Conservation (phyloP, 2,888 invertebrate genomes). For the Drosophila mulleri region DNA sequence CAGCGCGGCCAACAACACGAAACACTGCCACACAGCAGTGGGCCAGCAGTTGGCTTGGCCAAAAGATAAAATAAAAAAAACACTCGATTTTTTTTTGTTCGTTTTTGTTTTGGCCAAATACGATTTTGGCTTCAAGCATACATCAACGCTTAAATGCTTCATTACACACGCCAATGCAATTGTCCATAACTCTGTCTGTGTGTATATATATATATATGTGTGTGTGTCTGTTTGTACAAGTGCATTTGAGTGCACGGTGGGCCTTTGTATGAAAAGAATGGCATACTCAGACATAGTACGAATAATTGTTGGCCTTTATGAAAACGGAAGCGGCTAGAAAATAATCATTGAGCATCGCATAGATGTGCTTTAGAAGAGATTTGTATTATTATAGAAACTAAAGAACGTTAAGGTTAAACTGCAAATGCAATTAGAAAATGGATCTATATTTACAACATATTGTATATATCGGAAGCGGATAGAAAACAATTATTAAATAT, state of each 20-base stretch:
- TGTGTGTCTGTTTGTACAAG: constrained; percentile 28
- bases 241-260: constrained; percentile 33
- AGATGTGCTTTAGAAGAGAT: not conserved
- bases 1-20: constrained; percentile 47
- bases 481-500: not conserved
- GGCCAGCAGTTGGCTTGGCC: constrained; percentile 37
- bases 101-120: constrained; percentile 48
- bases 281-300: constrained; percentile 1
- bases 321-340: constrained; percentile 27
- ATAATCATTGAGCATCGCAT: not conserved
- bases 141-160: constrained; percentile 67
- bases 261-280: constrained; percentile 16
- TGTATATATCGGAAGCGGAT: not conserved
- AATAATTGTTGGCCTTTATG: constrained; percentile 11
- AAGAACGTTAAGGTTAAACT: not conserved
- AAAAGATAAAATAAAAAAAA: constrained; percentile 18
- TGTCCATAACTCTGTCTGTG: not conserved
- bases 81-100: constrained; percentile 1
- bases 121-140: constrained; percentile 57
- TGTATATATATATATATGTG: constrained; percentile 7
- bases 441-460: not conserved
- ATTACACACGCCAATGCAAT: constrained; percentile 47
- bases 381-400: not conserved
- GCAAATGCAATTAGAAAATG: not conserved
- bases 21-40: constrained; percentile 18